phyloP scores from a whole-genome alignment of 2,797 vertebrate species.

The Scarus forsteni region DNA sequence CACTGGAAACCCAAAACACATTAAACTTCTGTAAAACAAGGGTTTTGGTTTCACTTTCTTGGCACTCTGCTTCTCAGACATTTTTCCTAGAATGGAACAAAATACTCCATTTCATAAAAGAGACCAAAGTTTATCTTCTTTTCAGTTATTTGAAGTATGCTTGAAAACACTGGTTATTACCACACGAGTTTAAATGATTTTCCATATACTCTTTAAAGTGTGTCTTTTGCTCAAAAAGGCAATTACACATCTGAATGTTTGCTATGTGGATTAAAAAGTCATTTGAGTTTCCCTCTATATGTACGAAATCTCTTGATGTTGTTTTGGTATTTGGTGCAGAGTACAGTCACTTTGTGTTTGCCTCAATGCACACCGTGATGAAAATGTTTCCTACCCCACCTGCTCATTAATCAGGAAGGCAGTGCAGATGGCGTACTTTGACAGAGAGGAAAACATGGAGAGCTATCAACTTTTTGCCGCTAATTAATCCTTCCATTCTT shows the following conservation, averaged over 20 bases:
- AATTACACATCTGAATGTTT: neutral
- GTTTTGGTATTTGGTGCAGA: conserved; percentile 38
- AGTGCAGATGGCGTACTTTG: conserved; percentile 80
- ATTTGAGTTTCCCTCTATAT: conserved; percentile 23
- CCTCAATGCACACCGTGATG: conserved; percentile 71
- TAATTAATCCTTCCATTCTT: conserved; percentile 81
- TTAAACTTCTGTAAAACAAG: no score
- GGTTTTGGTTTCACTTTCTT: conserved; percentile 7
- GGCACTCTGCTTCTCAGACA: neutral
- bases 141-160: neutral
- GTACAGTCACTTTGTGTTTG: conserved; percentile 52
- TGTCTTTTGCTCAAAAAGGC: neutral
- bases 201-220: neutral
- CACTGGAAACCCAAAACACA: no score
- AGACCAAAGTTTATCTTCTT: neutral
- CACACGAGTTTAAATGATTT: neutral
- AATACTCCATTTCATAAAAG: neutral
- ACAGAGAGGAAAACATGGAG: conserved; percentile 77
- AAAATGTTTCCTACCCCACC: conserved; percentile 74
- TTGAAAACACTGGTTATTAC: neutral
- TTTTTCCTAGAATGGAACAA: neutral
- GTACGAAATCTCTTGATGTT: conserved; percentile 24
- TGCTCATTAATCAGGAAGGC: conserved; percentile 81
- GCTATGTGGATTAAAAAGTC: neutral
- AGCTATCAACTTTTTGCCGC: conserved; percentile 69